Percentiles rank a stretch among this genome's conserved stretches.
Evolutionary conservation across 2,113 vertebrate species (phyloP).

Genomic region (Oriolus oriolus): DNA sequence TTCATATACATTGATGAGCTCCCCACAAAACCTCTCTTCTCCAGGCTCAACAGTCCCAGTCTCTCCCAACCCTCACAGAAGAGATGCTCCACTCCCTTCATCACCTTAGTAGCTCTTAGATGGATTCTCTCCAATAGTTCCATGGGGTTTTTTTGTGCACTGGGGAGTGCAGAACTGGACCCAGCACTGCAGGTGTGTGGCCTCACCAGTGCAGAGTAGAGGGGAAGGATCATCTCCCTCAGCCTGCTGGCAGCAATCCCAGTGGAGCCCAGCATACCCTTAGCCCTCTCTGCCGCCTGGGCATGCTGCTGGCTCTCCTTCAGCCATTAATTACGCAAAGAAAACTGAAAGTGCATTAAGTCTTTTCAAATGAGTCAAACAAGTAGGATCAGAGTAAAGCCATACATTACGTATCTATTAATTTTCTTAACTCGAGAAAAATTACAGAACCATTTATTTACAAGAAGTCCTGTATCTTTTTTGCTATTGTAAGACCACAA

Average conservation of each 20-base stretch:
- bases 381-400: neutral
- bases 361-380: neutral
- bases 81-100: neutral
- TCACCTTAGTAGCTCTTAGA: neutral
- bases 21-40: neutral
- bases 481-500: neutral
- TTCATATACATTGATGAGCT: neutral
- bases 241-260: neutral
- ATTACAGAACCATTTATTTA: neutral
- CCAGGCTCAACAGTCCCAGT: neutral
- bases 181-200: neutral
- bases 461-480: neutral
- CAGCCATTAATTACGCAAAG: neutral
- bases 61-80: neutral
- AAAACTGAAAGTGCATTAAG: neutral
- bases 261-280: neutral
- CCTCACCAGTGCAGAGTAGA: neutral
- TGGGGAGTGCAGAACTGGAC: neutral
- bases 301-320: neutral
- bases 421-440: neutral
- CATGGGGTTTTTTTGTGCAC: accelerated
- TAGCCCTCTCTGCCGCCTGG: accelerated
- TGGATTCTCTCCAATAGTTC: neutral
- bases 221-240: neutral
- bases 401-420: neutral